These are phyloP conservation scores for Caenorhabditis wallacei DNA, from an alignment of 2,888 invertebrate species.

Conservation along the genomic window DNA sequence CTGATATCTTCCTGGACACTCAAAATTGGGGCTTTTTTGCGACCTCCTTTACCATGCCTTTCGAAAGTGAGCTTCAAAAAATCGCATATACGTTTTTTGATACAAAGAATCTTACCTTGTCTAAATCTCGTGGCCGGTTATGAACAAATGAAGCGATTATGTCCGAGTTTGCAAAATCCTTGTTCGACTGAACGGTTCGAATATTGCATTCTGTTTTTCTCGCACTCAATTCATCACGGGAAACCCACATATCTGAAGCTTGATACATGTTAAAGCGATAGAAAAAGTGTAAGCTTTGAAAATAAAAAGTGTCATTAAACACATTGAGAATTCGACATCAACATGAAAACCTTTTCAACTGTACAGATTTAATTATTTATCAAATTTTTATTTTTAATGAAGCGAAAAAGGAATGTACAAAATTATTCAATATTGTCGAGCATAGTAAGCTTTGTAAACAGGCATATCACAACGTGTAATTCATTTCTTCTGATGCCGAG, in stretches of 20 bases:
- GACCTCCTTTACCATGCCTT: slow-evolving; percentile 33
- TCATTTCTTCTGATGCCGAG: too few relatives aligned
- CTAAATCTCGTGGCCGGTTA: slow-evolving; percentile 54
- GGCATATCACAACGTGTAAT: too few relatives aligned
- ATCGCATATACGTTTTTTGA: background rate
- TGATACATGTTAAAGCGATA: background rate
- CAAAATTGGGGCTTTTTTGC: slow-evolving; percentile 54
- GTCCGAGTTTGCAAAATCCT: slow-evolving; percentile 54
- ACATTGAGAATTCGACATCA: too few relatives aligned
- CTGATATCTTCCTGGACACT: slow-evolving; percentile 47
- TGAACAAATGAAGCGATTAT: slow-evolving; percentile 66
- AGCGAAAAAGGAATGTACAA: too few relatives aligned
- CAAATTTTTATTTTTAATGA: too few relatives aligned
- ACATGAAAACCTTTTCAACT: too few relatives aligned
- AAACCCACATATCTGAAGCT: slow-evolving; percentile 45
- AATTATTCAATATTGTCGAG: too few relatives aligned
- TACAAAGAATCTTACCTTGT: slow-evolving; percentile 14
- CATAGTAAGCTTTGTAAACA: too few relatives aligned
- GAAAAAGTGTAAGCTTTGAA: too few relatives aligned
- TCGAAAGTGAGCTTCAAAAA: slow-evolving; percentile 53
- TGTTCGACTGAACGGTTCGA: slow-evolving; percentile 39
- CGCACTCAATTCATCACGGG: slow-evolving; percentile 34
- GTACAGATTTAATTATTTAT: too few relatives aligned
- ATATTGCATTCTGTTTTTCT: slow-evolving; percentile 24
- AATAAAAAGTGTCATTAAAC: too few relatives aligned